A percentile compares a stretch with the other conserved stretches of the same genome.
Conservation (phyloP, 2,888 invertebrate species). For the Napeogenes sylphis region DNA sequence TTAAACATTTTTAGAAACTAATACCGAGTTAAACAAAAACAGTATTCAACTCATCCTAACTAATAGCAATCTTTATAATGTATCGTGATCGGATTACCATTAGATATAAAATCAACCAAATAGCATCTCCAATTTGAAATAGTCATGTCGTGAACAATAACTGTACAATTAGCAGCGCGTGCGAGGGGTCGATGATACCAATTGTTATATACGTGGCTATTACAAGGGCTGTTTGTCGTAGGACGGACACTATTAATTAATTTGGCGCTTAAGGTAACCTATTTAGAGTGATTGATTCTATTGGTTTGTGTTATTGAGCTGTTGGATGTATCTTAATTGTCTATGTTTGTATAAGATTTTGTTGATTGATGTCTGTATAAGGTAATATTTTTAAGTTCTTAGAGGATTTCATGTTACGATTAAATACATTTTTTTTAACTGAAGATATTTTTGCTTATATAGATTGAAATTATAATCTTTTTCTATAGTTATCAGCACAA, state of each 20-base stretch:
- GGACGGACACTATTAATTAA: conserved; percentile 64
- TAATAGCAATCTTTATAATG: not conserved
- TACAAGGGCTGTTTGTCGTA: conserved; percentile 60
- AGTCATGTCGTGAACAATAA: conserved; percentile 55
- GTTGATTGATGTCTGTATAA: no score
- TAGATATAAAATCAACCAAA: not conserved
- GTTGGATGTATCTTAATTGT: conserved; percentile 5
- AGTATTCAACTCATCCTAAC: no score
- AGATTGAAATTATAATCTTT: no score
- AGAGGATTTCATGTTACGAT: no score
- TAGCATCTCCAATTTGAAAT: conserved; percentile 12
- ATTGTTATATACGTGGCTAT: conserved; percentile 52
- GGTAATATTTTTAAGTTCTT: no score
- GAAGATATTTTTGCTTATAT: no score
- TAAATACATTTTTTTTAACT: no score
- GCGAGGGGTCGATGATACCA: conserved; percentile 56
- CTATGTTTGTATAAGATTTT: not conserved
- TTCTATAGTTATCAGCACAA: no score
- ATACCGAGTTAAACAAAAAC: no score
- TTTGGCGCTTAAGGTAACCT: conserved; percentile 50
- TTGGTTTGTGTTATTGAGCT: conserved; percentile 8
- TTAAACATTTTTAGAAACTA: no score
- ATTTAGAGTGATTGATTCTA: conserved; percentile 35
- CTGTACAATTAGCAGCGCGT: conserved; percentile 50
- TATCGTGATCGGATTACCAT: no score